Conservation (phyloP, 2,888 invertebrate species). For the Isoperla grammatica region DNA sequence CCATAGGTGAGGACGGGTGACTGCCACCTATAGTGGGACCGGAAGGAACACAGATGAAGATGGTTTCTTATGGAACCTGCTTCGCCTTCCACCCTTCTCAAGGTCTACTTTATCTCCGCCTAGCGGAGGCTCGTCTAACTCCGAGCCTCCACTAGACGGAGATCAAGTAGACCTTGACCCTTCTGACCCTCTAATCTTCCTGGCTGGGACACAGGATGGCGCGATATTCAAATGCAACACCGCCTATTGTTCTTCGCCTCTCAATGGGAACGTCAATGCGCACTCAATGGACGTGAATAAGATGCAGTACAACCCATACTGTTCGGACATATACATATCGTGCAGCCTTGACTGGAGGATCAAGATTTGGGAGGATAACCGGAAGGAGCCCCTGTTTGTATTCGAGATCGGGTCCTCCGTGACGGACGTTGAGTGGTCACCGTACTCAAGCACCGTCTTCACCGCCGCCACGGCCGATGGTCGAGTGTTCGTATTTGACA, state of each 20-base stretch:
- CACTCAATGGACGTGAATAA: constrained; percentile 89
- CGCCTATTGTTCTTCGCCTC: constrained; percentile 68
- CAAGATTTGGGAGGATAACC: constrained; percentile 91
- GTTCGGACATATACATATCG: constrained; percentile 83
- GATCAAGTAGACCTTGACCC: no score
- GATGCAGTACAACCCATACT: constrained; percentile 82
- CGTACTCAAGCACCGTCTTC: constrained; percentile 50
- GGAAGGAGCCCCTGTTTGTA: constrained; percentile 52
- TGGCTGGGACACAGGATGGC: constrained; percentile 92
- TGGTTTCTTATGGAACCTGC: constrained; percentile 59
- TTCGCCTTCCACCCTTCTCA: constrained; percentile 83
- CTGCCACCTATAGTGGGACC: no score
- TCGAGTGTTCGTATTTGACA: constrained; percentile 45
- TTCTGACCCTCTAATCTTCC: constrained; percentile 69
- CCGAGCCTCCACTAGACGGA: no score
- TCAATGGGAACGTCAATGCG: constrained; percentile 62
- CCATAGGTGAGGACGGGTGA: constrained; percentile 85
- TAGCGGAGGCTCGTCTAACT: no score
- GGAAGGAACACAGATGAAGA: no score
- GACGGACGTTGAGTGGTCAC: constrained; percentile 49
- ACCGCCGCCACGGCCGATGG: constrained; percentile 51
- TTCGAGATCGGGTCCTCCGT: constrained; percentile 48
- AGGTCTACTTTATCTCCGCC: no score
- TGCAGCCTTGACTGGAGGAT: constrained; percentile 93
- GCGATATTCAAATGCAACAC: constrained; percentile 88